These are phyloP conservation scores for Thecocarcelia acutangulata DNA, from an alignment of 2,888 invertebrate genomes.

Conservation along the genomic window DNA sequence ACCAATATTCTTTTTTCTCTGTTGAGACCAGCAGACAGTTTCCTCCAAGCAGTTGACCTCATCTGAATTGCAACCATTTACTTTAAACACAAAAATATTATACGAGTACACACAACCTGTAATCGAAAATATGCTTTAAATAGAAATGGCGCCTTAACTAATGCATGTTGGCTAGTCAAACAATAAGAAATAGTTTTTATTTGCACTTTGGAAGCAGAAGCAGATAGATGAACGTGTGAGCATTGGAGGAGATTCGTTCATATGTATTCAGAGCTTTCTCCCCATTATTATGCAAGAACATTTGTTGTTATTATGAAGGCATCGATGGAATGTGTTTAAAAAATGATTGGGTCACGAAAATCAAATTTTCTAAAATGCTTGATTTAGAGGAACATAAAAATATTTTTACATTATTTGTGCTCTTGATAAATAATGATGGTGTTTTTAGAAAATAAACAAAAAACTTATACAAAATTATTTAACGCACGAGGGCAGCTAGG, in stretches of 20 bases:
- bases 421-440: background rate
- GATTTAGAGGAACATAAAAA: constrained; percentile 50
- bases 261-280: constrained; percentile 46
- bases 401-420: constrained; percentile 11
- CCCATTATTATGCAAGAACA: constrained; percentile 43
- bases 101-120: constrained; percentile 29
- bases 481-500: too few species aligned
- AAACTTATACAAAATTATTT: too few species aligned
- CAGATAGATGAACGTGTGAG: background rate
- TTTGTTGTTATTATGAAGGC: constrained; percentile 40
- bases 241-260: constrained; percentile 2
- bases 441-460: background rate
- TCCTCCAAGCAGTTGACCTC: constrained; percentile 63
- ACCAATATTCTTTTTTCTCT: constrained; percentile 6
- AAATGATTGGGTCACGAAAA: constrained; percentile 78
- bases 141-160: constrained; percentile 55
- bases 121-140: constrained; percentile 44
- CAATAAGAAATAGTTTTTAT: background rate
- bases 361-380: constrained; percentile 74
- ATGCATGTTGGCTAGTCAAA: constrained; percentile 33
- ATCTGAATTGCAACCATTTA: constrained; percentile 54
- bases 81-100: constrained; percentile 36
- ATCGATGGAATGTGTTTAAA: constrained; percentile 51
- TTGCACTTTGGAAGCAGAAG: constrained; percentile 9
- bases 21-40: constrained; percentile 22